phyloP scores from a whole-genome alignment of 92 coral and sea anemone species.

The Micromussa lordhowensis region DNA sequence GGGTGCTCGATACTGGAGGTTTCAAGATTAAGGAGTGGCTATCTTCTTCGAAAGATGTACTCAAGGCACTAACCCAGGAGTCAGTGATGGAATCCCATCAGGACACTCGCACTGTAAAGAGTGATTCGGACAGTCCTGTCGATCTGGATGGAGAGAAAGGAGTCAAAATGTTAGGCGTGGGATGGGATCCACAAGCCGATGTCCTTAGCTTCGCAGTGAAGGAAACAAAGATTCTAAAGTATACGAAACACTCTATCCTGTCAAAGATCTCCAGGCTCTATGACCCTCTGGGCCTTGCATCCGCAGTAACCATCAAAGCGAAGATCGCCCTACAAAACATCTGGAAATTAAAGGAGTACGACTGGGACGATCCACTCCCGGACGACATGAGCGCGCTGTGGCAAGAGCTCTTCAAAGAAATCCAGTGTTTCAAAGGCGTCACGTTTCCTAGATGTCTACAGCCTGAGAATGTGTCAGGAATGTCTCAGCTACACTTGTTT shows the following conservation, averaged over 20 bases:
- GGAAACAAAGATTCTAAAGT: conserved; percentile 12
- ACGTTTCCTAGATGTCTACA: conserved; percentile 44
- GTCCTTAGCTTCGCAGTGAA: conserved; percentile 38
- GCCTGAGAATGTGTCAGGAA: conserved; percentile 22
- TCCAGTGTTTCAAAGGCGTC: conserved; percentile 20
- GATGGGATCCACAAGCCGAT: conserved; percentile 57
- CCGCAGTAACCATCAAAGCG: conserved; percentile 54
- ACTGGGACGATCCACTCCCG: conserved; percentile 67
- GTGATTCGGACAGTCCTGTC: conserved; percentile 4
- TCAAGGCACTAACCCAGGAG: conserved; percentile 31
- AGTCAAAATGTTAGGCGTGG: conserved; percentile 24
- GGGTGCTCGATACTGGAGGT: no score
- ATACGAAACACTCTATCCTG: conserved; percentile 50
- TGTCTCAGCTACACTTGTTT: conserved; percentile 50
- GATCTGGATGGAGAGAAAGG: conserved; percentile 61
- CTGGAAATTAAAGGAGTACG: conserved; percentile 53
- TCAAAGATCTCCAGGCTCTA: conserved; percentile 56
- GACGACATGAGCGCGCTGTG: conserved; percentile 33
- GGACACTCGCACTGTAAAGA: no score
- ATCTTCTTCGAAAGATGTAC: no score
- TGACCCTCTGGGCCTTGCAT: conserved; percentile 58
- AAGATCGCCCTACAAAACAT: conserved; percentile 49
- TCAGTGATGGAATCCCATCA: no score
- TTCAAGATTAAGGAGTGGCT: no score
- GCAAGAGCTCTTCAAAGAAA: conserved; percentile 37